These are phyloP conservation scores for Rhabdophis nuchalis DNA, from an alignment of 2,797 vertebrate species.

Conservation along the genomic window DNA sequence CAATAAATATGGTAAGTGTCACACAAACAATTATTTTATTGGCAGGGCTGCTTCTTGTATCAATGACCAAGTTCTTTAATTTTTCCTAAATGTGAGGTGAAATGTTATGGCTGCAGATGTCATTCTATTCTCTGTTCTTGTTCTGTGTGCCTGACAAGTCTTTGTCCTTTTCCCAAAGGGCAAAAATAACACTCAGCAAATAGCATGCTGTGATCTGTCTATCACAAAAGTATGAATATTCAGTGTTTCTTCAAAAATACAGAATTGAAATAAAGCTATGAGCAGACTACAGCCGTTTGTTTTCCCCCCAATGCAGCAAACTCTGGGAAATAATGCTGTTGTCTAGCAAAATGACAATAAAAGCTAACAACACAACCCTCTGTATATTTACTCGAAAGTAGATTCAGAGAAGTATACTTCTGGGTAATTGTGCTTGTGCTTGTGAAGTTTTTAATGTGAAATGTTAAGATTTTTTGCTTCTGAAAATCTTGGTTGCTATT, in stretches of 20 bases:
- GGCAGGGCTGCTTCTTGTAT: neutral
- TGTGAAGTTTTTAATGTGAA: neutral
- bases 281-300: constrained; percentile 6
- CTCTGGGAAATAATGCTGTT: neutral
- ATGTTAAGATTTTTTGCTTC: neutral
- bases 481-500: neutral
- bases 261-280: neutral
- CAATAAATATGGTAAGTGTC: constrained; percentile 95
- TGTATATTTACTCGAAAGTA: neutral
- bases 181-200: neutral
- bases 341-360: constrained; percentile 8
- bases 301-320: constrained; percentile 1
- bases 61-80: constrained; percentile 5
- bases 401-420: neutral
- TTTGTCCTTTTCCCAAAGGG: constrained; percentile 22
- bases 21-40: constrained; percentile 37
- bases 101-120: constrained; percentile 31
- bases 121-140: constrained; percentile 31
- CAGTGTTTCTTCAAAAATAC: neutral
- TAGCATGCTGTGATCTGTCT: constrained; percentile 22
- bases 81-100: constrained; percentile 11
- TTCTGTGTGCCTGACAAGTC: constrained; percentile 3
- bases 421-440: neutral
- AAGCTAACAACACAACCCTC: neutral
- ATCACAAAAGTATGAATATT: constrained; percentile 19